Base-by-base conservation (phyloP, 2,888 invertebrate species). In the Drosophila robusta region DNA sequence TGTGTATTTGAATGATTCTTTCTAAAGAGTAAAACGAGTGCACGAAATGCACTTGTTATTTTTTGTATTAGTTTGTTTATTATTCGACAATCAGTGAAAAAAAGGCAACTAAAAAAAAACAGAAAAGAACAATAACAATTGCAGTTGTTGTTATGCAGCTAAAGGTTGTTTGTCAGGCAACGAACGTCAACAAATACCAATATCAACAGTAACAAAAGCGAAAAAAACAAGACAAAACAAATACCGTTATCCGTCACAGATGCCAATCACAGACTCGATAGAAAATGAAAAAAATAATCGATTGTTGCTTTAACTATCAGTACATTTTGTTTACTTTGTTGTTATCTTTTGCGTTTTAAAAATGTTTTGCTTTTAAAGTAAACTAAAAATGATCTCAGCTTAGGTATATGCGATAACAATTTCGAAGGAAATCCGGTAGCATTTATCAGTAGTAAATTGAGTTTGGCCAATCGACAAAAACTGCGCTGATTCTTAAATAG, bases 51-150 rank as follows among this genome's bases (percentile, higher is more conserved):
- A 77, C 57, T 72, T 68, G 72, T 76, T 50, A 47, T 51, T 47
- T 36, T 14, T n/a, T 55, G 62, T 32, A 67, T 60, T 76, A 50
- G 46, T 67, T 77, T 75, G 75, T 77, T 76, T 75, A 77, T 72
- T 58, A 54, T 29, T 44, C 52, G 34, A 41, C 49, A 60, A 76
- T 72, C 67, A 67, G 61, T 34, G 38, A 45, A 46, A 55, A 55
- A 24, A 58, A 14, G 39, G 24, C 41, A 8, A 50, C 34, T 24
- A 45, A 66, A 16, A 62, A 36, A 14, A 29, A 29, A 8, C 8
- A 22, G 22, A 22, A 22, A 57, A 60, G 14, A 72, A 55, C 22
- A 47, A 45, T 26, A 54, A 18, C 41, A 62, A 54, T 61, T 60
- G 50, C n/a, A 55, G 18, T 65, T 66, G 18, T 65, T 66, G 57